Evolutionary conservation across 2,888 invertebrate genomes (phyloP).

Genomic region (Acleris laterana): DNA sequence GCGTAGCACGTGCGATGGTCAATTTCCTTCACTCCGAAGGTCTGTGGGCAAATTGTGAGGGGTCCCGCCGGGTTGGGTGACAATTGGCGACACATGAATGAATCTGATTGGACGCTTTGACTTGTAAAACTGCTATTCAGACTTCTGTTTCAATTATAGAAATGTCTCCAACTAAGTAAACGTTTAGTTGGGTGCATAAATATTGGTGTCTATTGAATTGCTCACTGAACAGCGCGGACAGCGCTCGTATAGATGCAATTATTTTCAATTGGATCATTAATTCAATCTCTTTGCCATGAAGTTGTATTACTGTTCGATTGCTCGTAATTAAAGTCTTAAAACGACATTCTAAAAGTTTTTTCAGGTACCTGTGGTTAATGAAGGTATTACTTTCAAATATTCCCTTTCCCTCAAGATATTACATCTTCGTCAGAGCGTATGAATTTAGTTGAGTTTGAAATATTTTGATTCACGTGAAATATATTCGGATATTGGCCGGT

Average conservation of each 20-base stretch:
- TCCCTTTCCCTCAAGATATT: no score
- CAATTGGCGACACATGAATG: conserved; percentile 44
- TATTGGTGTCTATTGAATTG: conserved; percentile 20
- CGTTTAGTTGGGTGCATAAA: conserved; percentile 13
- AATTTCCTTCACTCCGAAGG: conserved; percentile 56
- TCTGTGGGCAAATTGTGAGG: conserved; percentile 48
- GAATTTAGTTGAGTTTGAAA: not conserved
- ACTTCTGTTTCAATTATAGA: conserved; percentile 36
- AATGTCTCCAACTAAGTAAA: conserved; percentile 17
- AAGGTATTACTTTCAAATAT: no score
- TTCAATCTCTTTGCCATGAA: no score
- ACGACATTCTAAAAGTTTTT: no score
- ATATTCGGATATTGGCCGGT: conserved; percentile 33
- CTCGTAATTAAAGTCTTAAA: no score
- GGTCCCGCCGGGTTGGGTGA: conserved; percentile 42
- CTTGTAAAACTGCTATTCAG: conserved; percentile 40
- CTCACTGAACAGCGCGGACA: not conserved
- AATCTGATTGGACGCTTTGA: conserved; percentile 44
- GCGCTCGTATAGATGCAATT: not conserved
- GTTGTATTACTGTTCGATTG: no score
- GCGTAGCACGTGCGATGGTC: conserved; percentile 59
- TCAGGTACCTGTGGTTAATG: no score
- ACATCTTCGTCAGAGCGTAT: not conserved
- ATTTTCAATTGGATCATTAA: not conserved
- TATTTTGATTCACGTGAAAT: conserved; percentile 24